Conservation (phyloP, 2,888 invertebrate genomes). For the Phlogophora meticulosa region DNA sequence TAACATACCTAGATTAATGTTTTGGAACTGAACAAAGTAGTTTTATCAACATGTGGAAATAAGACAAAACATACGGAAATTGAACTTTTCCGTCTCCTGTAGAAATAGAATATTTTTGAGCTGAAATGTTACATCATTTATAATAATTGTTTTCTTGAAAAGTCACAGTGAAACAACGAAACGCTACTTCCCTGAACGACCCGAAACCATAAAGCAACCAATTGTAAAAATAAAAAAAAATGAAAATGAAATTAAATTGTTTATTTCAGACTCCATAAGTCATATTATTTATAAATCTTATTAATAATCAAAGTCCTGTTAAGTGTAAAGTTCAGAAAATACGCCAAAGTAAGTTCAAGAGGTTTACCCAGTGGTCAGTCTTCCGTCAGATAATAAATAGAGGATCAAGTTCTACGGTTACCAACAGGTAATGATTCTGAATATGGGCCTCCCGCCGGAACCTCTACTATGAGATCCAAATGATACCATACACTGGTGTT, state of each 20-base stretch:
- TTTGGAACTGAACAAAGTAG: slow-evolving; percentile 6
- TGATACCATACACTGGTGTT: slow-evolving; percentile 33
- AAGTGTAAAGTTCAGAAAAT: background rate
- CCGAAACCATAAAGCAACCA: no score
- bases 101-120: background rate
- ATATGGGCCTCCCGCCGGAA: slow-evolving; percentile 12
- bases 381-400: no score
- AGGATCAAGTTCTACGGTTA: no score
- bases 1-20: slow-evolving; percentile 25
- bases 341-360: no score
- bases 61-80: slow-evolving; percentile 24
- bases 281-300: no score
- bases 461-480: slow-evolving; percentile 6
- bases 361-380: no score
- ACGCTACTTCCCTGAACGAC: background rate
- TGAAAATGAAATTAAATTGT: no score
- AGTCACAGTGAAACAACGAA: background rate
- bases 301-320: background rate
- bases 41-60: slow-evolving; percentile 24
- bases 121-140: slow-evolving; percentile 13
- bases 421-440: no score
- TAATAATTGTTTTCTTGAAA: background rate
- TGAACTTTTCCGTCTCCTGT: background rate
- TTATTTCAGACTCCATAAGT: no score
- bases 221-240: no score